Percentiles rank a stretch among this genome's conserved stretches.
These are phyloP conservation scores for Cottus gobio DNA, from an alignment of 2,113 vertebrate species.

Conservation along the genomic window DNA sequence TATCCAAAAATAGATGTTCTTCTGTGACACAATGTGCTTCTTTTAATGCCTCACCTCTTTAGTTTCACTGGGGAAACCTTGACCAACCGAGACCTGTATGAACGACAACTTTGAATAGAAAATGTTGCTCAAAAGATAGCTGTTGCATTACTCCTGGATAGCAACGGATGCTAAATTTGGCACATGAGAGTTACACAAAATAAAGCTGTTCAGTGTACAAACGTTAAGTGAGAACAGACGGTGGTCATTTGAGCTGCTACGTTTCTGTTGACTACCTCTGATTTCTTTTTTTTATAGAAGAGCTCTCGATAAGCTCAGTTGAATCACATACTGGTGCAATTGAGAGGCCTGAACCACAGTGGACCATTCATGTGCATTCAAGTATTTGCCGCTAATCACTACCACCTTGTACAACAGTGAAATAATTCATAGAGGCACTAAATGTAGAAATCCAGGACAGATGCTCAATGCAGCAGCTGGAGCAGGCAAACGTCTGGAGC, in stretches of 20 bases:
- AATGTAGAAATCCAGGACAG: constrained; percentile 41
- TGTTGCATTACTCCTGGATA: not conserved
- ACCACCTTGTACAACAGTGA: constrained; percentile 57
- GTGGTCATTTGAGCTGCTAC: constrained; percentile 15
- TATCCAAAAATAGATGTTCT: constrained; percentile 30
- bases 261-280: constrained; percentile 21
- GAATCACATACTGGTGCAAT: constrained; percentile 54
- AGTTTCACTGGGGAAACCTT: not conserved
- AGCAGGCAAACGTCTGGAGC: constrained; percentile 15
- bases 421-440: constrained; percentile 48
- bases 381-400: constrained; percentile 62
- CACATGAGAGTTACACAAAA: not conserved
- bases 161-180: not conserved
- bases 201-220: not conserved
- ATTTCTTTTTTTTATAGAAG: not conserved
- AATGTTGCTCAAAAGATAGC: not conserved
- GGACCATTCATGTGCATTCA: constrained; percentile 49
- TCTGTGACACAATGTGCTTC: constrained; percentile 6
- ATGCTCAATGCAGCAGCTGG: constrained; percentile 33
- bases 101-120: constrained; percentile 10
- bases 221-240: not conserved
- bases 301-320: constrained; percentile 27
- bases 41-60: constrained; percentile 17
- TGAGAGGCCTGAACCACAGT: constrained; percentile 54
- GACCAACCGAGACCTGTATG: constrained; percentile 3